Base-by-base conservation (phyloP, 2,888 invertebrate species). In the Perithous albicinctus region DNA sequence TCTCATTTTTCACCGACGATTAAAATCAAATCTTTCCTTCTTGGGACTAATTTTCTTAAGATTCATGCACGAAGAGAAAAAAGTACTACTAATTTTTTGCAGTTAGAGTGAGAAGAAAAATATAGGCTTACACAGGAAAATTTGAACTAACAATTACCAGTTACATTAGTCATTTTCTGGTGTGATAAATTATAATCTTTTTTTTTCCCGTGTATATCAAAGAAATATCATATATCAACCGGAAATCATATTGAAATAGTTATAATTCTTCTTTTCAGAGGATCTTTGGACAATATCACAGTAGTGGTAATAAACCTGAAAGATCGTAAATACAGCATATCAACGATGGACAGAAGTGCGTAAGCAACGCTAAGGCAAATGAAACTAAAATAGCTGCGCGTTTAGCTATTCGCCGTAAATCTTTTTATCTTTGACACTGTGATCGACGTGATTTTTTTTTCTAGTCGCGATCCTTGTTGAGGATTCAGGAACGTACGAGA, bases 201-300 rank as follows among this genome's bases (percentile, higher is more conserved):
- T 12, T 61, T 46, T 59, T 32, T 6, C n/a, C 12, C 59, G 63
- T 41, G 2, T 15, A 15, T 15, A 2, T 46, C 5, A 2, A 46
- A 15, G 18, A 15, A 46, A 46, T 15, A 15, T 15, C n/a, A 6
- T 20, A 20, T 23, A 23, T 51, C 18, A 15, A 15, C 2, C 18
- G 10, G 2, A 48, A 66, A 41, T 5, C 2, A 29, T 4, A 29
- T 1, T 48, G 12, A 51, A n/a, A 10, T 20, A 8, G 26, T 35
- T 51, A 64, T 15, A n/a, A 48, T 5, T 41, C 73, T 66, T 59
- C 20, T 75, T 88, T 89, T 4, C 85, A 95, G 97, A 88, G 98
- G 98, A 54, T 98, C 98, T 1, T 95, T 97, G 81, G 99, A 99
- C 94, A 99, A 99, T 93, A 98, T 99, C 80, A 98, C 98, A 54